phyloP scores from a whole-genome alignment of 1,140 invertebrate species.

The Heterodera carotae region DNA sequence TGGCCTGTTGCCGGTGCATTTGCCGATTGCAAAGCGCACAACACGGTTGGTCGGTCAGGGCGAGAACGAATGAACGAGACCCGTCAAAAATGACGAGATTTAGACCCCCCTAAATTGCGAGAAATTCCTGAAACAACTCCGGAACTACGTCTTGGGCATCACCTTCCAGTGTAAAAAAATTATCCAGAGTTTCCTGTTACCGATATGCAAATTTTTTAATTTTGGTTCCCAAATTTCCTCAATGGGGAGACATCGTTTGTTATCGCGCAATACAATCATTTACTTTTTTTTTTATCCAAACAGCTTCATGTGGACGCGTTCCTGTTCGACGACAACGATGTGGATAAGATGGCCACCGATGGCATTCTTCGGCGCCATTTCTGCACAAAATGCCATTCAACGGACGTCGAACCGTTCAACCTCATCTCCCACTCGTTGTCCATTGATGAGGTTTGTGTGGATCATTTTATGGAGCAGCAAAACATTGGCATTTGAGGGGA shows the following conservation, averaged over 20 bases:
- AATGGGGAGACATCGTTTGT: too few relatives aligned
- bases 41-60: constrained; percentile 26
- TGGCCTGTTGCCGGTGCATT: constrained; percentile 37
- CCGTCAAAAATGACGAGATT: not conserved
- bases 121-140: too few relatives aligned
- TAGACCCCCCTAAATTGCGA: too few relatives aligned
- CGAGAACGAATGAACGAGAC: not conserved
- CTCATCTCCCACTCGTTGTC: constrained; percentile 37
- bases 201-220: too few relatives aligned
- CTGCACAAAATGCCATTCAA: constrained; percentile 35
- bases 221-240: too few relatives aligned
- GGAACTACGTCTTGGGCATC: too few relatives aligned
- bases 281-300: too few relatives aligned
- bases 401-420: constrained; percentile 23
- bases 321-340: constrained; percentile 42
- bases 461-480: too few relatives aligned
- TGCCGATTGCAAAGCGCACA: constrained; percentile 27
- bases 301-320: constrained; percentile 38
- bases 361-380: constrained; percentile 11
- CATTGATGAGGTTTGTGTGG: constrained; percentile 39
- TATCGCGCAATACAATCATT: too few relatives aligned
- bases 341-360: constrained; percentile 19
- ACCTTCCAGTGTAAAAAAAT: too few relatives aligned
- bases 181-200: too few relatives aligned
- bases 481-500: too few relatives aligned